A percentile compares a stretch with the other conserved stretches of the same genome.
phyloP scores from a whole-genome alignment of 2,888 invertebrate genomes.

The Drosophila algonquin region DNA sequence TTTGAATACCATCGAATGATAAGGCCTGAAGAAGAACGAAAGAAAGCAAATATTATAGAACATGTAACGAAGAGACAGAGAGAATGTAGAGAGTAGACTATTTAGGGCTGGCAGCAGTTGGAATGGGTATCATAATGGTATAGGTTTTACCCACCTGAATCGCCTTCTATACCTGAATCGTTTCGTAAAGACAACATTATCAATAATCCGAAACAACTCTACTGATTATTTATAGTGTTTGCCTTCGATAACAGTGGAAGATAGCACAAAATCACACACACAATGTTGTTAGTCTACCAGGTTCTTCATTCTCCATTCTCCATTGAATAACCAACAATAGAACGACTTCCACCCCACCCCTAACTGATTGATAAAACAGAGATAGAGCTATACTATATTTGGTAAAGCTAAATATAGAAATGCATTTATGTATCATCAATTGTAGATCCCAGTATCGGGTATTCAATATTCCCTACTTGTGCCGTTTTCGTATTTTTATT shows the following conservation, averaged over 20 bases:
- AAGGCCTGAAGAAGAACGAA: neutral
- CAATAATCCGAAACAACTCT: conserved; percentile 1
- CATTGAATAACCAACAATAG: neutral
- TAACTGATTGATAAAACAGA: neutral
- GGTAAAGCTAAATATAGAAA: neutral
- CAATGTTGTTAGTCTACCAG: neutral
- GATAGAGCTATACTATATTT: neutral
- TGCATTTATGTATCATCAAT: too few relatives aligned
- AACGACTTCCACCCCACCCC: too few relatives aligned
- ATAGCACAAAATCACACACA: neutral
- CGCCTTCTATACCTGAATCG: neutral
- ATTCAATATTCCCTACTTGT: neutral
- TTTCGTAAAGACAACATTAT: neutral
- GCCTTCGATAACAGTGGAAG: neutral
- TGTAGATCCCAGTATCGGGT: too few relatives aligned
- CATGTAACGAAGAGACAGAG: neutral
- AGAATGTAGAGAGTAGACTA: neutral
- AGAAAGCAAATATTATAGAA: neutral
- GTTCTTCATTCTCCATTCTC: too few relatives aligned
- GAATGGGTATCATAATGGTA: neutral
- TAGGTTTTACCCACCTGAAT: neutral
- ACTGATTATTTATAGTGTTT: neutral
- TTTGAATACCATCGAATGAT: conserved; percentile 8
- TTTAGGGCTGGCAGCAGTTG: neutral
- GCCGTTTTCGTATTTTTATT: neutral